A percentile compares a stretch with the other conserved stretches of the same genome.
These are phyloP conservation scores for Rachycentron canadum DNA, from an alignment of 2,797 vertebrate genomes.

Conservation along the genomic window DNA sequence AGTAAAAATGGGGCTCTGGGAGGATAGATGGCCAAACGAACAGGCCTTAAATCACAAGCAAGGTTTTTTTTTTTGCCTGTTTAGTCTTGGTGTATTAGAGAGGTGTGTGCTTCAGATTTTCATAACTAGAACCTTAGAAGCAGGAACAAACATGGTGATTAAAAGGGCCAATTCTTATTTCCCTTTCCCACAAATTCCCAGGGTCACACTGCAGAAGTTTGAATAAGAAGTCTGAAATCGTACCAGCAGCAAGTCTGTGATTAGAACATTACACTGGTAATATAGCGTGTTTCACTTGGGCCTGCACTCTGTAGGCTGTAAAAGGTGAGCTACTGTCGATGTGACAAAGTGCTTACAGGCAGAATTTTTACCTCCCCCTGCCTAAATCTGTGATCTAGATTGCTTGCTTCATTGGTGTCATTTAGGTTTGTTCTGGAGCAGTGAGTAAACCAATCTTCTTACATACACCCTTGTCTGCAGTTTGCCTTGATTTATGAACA, in stretches of 20 bases:
- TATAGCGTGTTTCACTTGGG: constrained; percentile 43
- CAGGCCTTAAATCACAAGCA: constrained; percentile 61
- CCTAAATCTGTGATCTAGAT: constrained; percentile 74
- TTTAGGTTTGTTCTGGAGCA: constrained; percentile 84
- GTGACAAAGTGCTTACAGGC: constrained; percentile 74
- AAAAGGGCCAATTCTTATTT: constrained; percentile 27
- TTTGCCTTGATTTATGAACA: constrained; percentile 82
- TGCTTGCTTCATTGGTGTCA: constrained; percentile 80
- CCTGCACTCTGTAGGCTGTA: constrained; percentile 53
- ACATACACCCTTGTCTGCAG: constrained; percentile 79
- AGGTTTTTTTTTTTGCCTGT: constrained; percentile 31
- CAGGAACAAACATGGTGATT: constrained; percentile 13
- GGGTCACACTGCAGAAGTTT: constrained; percentile 6
- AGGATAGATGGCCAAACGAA: constrained; percentile 68
- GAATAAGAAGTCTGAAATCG: constrained; percentile 27
- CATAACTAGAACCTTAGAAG: constrained; percentile 14
- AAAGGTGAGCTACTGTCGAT: constrained; percentile 65
- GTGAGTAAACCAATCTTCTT: constrained; percentile 86
- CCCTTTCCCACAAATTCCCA: constrained; percentile 7
- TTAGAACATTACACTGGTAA: constrained; percentile 46
- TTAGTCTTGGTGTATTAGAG: constrained; percentile 34
- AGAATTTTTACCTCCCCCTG: constrained; percentile 58
- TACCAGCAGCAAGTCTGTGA: constrained; percentile 28
- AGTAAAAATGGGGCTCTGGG: constrained; percentile 67
- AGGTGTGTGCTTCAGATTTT: constrained; percentile 53